Percentiles rank a stretch among this genome's conserved stretches.
Conservation (phyloP, 2,113 vertebrate genomes). For the Polypterus senegalus region DNA sequence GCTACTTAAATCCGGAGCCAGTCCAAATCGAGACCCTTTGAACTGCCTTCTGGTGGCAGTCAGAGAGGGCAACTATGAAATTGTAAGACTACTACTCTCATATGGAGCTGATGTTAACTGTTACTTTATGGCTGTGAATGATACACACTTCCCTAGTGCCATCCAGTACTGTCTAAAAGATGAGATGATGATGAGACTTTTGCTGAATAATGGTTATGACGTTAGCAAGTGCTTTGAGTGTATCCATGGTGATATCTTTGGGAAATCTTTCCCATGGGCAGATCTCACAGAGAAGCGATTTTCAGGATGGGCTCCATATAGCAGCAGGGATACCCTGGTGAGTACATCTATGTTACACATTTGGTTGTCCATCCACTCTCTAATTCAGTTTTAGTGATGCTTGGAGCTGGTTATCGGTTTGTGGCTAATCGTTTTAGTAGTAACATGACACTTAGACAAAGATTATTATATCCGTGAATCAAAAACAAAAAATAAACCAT, state of each 20-base stretch:
- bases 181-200: constrained; percentile 70
- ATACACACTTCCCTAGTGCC: constrained; percentile 68
- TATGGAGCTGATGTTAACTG: constrained; percentile 67
- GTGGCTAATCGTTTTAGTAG: too few relatives aligned
- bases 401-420: background rate
- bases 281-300: constrained; percentile 35
- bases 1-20: constrained; percentile 55
- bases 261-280: constrained; percentile 45
- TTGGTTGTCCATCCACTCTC: background rate
- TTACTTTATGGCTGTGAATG: constrained; percentile 65
- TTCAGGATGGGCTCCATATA: constrained; percentile 41
- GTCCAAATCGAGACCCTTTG: constrained; percentile 67
- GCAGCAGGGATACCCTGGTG: constrained; percentile 50
- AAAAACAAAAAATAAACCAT: too few relatives aligned
- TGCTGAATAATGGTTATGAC: constrained; percentile 68
- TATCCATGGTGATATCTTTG: constrained; percentile 51
- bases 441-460: too few relatives aligned
- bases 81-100: constrained; percentile 59
- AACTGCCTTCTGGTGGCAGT: constrained; percentile 72
- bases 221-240: constrained; percentile 73
- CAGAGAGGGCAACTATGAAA: constrained; percentile 58
- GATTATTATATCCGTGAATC: too few relatives aligned
- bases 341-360: constrained; percentile 17
- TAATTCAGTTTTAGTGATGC: background rate
- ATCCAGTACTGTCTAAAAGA: constrained; percentile 76